Evolutionary conservation across 2,797 vertebrate species (phyloP), one percentile per base, ranked within the genome.

Genomic region (Salarias fasciatus): DNA sequence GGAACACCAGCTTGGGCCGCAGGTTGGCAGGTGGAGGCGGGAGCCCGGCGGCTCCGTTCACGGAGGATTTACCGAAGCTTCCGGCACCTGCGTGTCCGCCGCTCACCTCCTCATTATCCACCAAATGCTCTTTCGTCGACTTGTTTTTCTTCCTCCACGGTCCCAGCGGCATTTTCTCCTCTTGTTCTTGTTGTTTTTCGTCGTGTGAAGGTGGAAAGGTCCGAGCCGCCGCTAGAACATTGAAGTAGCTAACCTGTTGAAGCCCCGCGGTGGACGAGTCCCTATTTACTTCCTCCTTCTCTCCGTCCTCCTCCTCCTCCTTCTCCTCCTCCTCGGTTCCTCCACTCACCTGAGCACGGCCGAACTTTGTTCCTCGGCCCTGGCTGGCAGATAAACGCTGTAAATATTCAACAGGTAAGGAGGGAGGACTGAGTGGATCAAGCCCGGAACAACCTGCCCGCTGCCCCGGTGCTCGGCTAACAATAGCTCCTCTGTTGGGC

Each of bases 81-180:
- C 82, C 88, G 0, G 77, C 86, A 83, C 88, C 86, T 70, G 88
- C 77, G 58, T 83, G 82, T 44, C 90, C 91, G 46, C 90, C 79
- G 63, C 87, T 61, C 8, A 91, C 51, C 74, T 92, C 94, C 69
- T 96, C 95, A 55, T 94, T 93, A 0, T 95, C 95, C 90, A 96
- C 93, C 85, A 96, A 77, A 15, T 85, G 88, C 72, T 96, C 96
- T 83, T 83, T 94, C 57, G 88, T 92, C 69, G 88, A 77, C 77
- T 90, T 92, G 79, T 82, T 90, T 79, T 93, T 95, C 80, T 86
- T 88, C 71, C 85, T 89, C 82, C 92, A 92, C 6, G 96, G 91
- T 73, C 95, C 93, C 89, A 96, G 71, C 52, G 95, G 96, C 97
- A 98, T 98, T 73, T 78, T 93, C 77, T 92, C 36, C 7, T 38